phyloP scores from a whole-genome alignment of 1,140 invertebrate genomes.

The Dryas iulia region DNA sequence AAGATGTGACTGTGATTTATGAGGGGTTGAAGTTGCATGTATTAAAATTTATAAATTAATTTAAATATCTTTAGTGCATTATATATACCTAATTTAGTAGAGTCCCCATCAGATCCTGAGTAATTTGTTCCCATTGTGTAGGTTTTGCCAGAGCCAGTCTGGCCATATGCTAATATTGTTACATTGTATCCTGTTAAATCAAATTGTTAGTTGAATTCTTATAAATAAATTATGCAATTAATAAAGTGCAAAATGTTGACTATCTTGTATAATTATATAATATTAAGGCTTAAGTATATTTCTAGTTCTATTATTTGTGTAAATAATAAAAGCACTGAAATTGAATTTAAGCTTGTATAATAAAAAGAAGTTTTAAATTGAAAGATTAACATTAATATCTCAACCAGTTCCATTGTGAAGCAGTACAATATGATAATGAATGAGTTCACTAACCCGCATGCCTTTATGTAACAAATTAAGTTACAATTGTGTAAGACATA shows the following conservation, averaged over 20 bases:
- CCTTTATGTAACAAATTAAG: too few relatives aligned
- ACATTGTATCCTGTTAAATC: constrained; percentile 89
- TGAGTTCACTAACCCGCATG: neutral
- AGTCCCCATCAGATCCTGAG: constrained; percentile 81
- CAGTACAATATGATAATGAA: neutral
- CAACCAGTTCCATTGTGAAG: too few relatives aligned
- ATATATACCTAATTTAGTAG: constrained; percentile 58
- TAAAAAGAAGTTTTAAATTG: neutral
- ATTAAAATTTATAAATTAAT: neutral
- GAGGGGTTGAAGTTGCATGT: too few relatives aligned
- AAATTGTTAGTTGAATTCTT: constrained; percentile 13
- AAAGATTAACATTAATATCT: too few relatives aligned
- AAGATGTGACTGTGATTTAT: too few relatives aligned
- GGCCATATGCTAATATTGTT: constrained; percentile 95
- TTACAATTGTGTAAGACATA: too few relatives aligned
- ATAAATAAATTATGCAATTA: neutral
- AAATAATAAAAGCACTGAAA: neutral
- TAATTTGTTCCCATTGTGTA: constrained; percentile 95
- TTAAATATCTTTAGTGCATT: too few relatives aligned
- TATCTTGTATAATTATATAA: neutral
- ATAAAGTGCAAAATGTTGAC: too few relatives aligned
- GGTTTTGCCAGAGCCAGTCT: constrained; percentile 96
- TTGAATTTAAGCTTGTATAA: neutral
- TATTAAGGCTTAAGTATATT: neutral
- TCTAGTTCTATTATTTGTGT: neutral